A percentile compares a stretch with the other conserved stretches of the same genome.
phyloP scores from a whole-genome alignment of 2,113 vertebrate species.

The Perccottus glenii region DNA sequence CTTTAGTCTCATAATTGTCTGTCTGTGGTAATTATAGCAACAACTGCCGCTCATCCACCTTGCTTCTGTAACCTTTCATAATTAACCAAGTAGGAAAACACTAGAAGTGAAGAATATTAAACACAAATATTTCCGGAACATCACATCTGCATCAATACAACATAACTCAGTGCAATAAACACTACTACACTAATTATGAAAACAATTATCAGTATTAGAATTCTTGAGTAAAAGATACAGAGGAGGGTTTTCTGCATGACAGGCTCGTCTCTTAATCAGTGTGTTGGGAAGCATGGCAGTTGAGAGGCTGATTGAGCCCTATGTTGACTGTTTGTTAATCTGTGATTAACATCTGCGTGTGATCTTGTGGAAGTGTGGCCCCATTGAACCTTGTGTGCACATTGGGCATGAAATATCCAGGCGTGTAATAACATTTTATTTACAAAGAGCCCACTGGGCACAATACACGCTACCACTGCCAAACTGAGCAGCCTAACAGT shows the following conservation, averaged over 20 bases:
- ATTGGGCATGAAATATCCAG: slow-evolving; percentile 73
- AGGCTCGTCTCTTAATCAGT: slow-evolving; percentile 71
- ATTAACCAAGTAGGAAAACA: slow-evolving; percentile 40
- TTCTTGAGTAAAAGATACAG: slow-evolving; percentile 55
- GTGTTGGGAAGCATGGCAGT: slow-evolving; percentile 67
- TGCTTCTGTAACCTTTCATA: slow-evolving; percentile 15
- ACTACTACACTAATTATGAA: slow-evolving; percentile 59
- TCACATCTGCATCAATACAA: slow-evolving; percentile 43
- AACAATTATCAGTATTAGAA: slow-evolving; percentile 64
- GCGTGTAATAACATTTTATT: slow-evolving; percentile 80
- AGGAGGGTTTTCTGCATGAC: slow-evolving; percentile 65
- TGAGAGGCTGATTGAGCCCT: slow-evolving; percentile 74
- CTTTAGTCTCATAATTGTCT: slow-evolving; percentile 28
- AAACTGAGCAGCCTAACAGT: slow-evolving; percentile 61
- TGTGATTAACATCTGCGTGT: slow-evolving; percentile 77
- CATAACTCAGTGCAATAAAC: slow-evolving; percentile 44
- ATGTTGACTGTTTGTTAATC: slow-evolving; percentile 73
- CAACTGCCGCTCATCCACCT: slow-evolving; percentile 10
- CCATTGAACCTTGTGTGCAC: slow-evolving; percentile 67
- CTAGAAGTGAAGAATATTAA: slow-evolving; percentile 46
- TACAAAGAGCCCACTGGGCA: slow-evolving; percentile 76
- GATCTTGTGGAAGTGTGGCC: slow-evolving; percentile 71
- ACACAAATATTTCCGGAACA: slow-evolving; percentile 46
- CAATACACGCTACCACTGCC: slow-evolving; percentile 64
- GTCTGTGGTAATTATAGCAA: slow-evolving; percentile 22